phyloP scores from a whole-genome alignment of 2,797 vertebrate genomes.

The Sebastes jordani region DNA sequence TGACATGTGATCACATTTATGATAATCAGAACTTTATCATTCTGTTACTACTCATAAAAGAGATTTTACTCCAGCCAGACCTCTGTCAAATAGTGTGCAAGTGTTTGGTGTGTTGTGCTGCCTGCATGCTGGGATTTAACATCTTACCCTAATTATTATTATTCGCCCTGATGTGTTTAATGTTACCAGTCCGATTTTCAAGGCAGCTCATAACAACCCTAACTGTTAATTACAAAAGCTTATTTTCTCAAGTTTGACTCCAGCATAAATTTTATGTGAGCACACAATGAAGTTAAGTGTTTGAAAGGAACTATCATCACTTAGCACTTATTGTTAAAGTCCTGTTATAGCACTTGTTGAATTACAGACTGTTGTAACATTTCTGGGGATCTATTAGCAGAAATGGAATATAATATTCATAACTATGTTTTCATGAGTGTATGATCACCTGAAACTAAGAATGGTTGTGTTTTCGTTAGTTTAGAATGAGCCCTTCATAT shows the following conservation, averaged over 20 bases:
- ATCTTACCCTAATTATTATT: not conserved
- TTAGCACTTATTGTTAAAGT: not conserved
- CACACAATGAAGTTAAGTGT: not conserved
- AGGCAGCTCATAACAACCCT: not conserved
- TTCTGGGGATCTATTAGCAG: too few relatives aligned
- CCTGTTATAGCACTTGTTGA: not conserved
- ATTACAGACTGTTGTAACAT: not conserved
- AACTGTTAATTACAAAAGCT: not conserved
- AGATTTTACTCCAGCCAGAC: not conserved
- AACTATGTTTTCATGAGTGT: too few relatives aligned
- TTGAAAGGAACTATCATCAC: not conserved
- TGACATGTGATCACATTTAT: not conserved
- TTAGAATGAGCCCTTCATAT: too few relatives aligned
- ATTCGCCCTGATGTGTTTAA: not conserved
- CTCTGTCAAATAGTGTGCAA: not conserved
- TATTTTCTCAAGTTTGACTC: not conserved
- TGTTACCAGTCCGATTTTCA: constrained; percentile 10
- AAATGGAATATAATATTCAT: too few relatives aligned
- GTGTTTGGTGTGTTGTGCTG: not conserved
- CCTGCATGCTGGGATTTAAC: not conserved
- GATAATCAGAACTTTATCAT: not conserved
- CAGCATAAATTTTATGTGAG: not conserved
- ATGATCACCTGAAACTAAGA: too few relatives aligned
- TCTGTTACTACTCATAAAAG: not conserved
- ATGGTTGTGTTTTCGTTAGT: too few relatives aligned